phyloP scores from a whole-genome alignment of 2,797 vertebrate genomes.

The Onychomys torridus region DNA sequence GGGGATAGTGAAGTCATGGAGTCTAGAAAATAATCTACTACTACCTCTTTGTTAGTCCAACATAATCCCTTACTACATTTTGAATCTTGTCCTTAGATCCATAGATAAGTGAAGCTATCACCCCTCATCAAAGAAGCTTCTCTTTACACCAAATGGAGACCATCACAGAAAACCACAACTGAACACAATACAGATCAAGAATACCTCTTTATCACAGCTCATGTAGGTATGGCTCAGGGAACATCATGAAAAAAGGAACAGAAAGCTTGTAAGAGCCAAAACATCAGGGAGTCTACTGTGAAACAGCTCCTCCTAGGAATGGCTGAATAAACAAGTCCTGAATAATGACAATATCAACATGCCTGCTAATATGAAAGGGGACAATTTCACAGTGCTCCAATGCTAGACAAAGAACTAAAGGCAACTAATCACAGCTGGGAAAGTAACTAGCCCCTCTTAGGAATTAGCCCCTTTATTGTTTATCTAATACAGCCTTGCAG shows the following conservation, averaged over 20 bases:
- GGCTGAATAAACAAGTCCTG: not conserved
- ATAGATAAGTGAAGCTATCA: not conserved
- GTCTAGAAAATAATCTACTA: not conserved
- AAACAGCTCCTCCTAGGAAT: not conserved
- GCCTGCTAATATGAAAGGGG: not conserved
- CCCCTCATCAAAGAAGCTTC: not conserved
- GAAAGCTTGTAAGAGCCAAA: not conserved
- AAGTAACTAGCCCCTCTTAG: not conserved
- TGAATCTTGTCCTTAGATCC: not conserved
- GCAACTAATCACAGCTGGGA: not conserved
- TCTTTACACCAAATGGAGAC: not conserved
- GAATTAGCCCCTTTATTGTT: not conserved
- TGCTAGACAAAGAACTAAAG: not conserved
- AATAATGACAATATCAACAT: not conserved
- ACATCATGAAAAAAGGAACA: not conserved
- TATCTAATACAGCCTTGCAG: not conserved
- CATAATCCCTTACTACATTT: not conserved
- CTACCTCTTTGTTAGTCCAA: not conserved
- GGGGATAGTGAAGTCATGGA: not conserved
- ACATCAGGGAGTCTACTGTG: not conserved
- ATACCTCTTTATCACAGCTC: not conserved
- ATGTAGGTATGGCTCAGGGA: not conserved
- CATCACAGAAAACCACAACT: not conserved
- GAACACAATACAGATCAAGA: not conserved
- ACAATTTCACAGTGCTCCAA: not conserved